Conservation (phyloP, 2,888 invertebrate genomes). For the Sympetrum striolatum region DNA sequence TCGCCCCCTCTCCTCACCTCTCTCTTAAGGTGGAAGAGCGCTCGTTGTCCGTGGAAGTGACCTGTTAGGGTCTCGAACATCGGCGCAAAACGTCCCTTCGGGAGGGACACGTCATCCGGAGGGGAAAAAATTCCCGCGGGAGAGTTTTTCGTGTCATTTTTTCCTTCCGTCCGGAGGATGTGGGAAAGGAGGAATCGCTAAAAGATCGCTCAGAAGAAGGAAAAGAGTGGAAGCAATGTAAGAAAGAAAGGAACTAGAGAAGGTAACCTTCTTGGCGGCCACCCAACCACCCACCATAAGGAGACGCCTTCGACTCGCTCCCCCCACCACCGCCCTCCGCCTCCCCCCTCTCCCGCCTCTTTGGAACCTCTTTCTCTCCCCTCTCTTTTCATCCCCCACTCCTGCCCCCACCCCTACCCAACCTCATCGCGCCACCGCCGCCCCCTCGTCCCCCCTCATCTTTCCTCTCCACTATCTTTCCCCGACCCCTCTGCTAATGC, state of each 20-base stretch:
- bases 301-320: conserved; percentile 29
- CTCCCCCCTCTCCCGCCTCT: conserved; percentile 1
- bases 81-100: not conserved
- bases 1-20: conserved; percentile 34
- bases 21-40: not conserved
- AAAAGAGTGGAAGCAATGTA: not conserved
- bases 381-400: conserved; percentile 50
- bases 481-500: conserved; percentile 7
- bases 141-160: not conserved
- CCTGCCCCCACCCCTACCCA: conserved; percentile 49
- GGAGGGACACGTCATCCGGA: not conserved
- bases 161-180: not conserved
- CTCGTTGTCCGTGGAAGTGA: not conserved
- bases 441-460: not conserved
- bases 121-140: not conserved
- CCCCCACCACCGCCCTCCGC: not conserved
- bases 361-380: conserved; percentile 45
- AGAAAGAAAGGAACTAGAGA: conserved; percentile 9
- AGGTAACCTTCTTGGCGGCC: conserved; percentile 42
- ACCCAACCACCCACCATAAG: conserved; percentile 42
- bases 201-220: not conserved
- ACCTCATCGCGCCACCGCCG: conserved; percentile 46
- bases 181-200: not conserved
- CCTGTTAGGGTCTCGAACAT: conserved; percentile 6
- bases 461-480: conserved; percentile 23